These are phyloP conservation scores for Fulmarus glacialis DNA, from an alignment of 2,113 vertebrate genomes.

Conservation along the genomic window DNA sequence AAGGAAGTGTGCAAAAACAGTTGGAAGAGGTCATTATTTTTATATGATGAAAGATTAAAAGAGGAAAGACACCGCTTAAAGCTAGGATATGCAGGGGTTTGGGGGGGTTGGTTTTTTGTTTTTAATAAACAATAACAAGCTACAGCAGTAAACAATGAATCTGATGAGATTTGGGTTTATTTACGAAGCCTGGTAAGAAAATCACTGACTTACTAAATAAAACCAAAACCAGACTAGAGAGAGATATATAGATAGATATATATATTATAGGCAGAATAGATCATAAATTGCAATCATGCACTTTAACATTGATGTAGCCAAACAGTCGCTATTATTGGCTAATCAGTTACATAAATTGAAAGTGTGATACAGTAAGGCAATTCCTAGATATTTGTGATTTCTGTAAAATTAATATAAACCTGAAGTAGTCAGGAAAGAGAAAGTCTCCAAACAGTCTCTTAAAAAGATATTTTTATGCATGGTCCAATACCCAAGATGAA, in stretches of 20 bases:
- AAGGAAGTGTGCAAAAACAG: background rate
- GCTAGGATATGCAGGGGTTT: rapidly evolving
- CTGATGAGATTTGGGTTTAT: background rate
- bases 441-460: background rate
- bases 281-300: background rate
- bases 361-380: background rate
- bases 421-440: background rate
- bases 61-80: background rate
- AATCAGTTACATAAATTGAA: background rate
- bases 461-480: background rate
- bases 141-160: background rate
- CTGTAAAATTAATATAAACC: background rate
- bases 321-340: background rate
- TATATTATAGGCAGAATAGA: background rate
- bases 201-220: background rate
- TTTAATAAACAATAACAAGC: background rate
- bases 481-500: background rate
- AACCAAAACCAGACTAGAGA: background rate
- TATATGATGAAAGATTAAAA: rapidly evolving
- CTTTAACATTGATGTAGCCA: background rate
- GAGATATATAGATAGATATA: rapidly evolving
- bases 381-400: background rate
- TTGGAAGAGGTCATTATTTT: background rate
- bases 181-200: background rate
- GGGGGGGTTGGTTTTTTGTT: background rate